Evolutionary conservation across 2,797 vertebrate species (phyloP).

Genomic region (Arctocebus calabarensis): DNA sequence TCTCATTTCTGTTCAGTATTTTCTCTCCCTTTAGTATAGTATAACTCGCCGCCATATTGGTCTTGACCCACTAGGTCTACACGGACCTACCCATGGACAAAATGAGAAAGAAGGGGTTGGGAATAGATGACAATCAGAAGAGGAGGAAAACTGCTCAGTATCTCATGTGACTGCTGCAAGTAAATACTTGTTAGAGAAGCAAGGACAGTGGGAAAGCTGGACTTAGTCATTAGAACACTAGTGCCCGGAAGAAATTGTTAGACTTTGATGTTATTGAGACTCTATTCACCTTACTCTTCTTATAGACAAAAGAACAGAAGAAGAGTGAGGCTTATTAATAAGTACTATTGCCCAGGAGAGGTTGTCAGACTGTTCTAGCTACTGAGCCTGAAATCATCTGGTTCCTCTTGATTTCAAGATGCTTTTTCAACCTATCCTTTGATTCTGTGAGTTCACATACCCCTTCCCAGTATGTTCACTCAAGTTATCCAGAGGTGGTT

Average conservation of each 20-base stretch:
- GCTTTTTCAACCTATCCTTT: background rate
- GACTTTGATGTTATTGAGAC: background rate
- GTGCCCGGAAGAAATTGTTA: background rate
- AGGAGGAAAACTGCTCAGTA: background rate
- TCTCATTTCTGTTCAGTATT: conserved; percentile 16
- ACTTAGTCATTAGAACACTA: background rate
- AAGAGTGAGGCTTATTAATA: background rate
- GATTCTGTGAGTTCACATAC: background rate
- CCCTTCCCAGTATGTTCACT: background rate
- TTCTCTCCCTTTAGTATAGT: background rate
- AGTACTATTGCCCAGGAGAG: background rate
- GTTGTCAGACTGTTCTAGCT: background rate
- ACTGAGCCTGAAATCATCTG: background rate
- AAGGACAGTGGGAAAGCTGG: background rate
- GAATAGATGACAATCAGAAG: rapidly evolving
- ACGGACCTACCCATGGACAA: too few species aligned
- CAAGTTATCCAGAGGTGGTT: background rate
- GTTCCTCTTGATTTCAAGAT: background rate
- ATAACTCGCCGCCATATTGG: background rate
- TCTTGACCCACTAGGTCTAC: background rate
- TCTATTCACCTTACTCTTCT: background rate
- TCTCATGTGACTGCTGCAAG: background rate
- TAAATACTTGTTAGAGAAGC: background rate
- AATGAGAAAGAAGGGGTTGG: background rate
- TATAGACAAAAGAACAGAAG: background rate